Conservation (phyloP, 2,797 vertebrate genomes). For the Thunnus albacares region DNA sequence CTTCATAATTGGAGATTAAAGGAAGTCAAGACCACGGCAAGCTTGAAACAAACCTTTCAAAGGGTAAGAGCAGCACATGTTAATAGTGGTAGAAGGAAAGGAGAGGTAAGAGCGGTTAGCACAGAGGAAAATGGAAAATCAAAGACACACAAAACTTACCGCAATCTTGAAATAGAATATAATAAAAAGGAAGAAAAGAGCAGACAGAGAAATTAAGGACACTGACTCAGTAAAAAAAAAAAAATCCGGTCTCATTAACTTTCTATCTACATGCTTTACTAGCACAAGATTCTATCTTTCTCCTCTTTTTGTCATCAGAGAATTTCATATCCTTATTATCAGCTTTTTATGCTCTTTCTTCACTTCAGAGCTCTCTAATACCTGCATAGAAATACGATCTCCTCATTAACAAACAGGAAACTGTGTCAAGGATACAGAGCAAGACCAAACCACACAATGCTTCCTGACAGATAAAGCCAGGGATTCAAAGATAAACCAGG, state of each 20-base stretch:
- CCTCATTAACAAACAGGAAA: conserved; percentile 24
- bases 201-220: conserved; percentile 91
- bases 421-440: conserved; percentile 28
- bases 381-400: neutral
- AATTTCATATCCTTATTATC: conserved; percentile 15
- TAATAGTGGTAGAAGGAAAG: conserved; percentile 74
- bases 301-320: neutral
- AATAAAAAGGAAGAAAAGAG: conserved; percentile 88
- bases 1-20: conserved; percentile 55
- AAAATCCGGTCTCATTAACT: conserved; percentile 33
- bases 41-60: conserved; percentile 61
- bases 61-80: conserved; percentile 63
- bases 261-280: conserved; percentile 14
- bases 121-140: conserved; percentile 57
- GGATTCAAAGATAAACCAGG: conserved; percentile 4
- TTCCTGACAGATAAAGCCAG: conserved; percentile 8
- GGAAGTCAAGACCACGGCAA: conserved; percentile 70
- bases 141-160: conserved; percentile 91
- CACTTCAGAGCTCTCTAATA: conserved; percentile 3
- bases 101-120: conserved; percentile 67
- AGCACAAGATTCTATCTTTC: neutral
- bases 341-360: conserved; percentile 7
- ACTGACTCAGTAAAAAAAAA: conserved; percentile 45
- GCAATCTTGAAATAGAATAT: conserved; percentile 91
- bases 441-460: neutral